Evolutionary conservation across 2,888 invertebrate species (phyloP).

Genomic region (Apamea epomidion): DNA sequence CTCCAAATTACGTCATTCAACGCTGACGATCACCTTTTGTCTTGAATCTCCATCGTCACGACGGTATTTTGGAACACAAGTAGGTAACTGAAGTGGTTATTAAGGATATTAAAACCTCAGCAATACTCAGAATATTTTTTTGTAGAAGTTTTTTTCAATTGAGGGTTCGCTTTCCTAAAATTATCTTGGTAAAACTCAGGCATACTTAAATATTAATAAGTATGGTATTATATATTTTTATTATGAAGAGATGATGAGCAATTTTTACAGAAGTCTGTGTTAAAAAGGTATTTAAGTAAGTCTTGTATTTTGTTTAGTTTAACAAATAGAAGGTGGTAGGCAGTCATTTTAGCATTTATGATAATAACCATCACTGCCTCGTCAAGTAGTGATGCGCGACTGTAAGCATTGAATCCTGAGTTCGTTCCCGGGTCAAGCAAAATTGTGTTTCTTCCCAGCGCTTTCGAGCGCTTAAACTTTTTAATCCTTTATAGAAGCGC

Average conservation of each 20-base stretch:
- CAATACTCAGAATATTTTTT: conserved; percentile 19
- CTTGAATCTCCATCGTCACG: too few species aligned
- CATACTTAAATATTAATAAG: conserved; percentile 15
- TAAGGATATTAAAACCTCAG: not conserved
- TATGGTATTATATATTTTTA: not conserved
- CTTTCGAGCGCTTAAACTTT: not conserved
- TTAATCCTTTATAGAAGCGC: not conserved
- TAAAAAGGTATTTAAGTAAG: not conserved
- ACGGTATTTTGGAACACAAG: not conserved
- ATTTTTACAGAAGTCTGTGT: not conserved
- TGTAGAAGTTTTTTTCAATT: conserved; percentile 7
- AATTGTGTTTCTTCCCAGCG: not conserved
- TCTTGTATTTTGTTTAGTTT: not conserved
- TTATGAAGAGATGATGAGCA: not conserved
- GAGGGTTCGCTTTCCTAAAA: not conserved
- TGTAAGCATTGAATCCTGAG: not conserved
- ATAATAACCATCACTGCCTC: not conserved
- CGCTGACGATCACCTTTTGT: not conserved
- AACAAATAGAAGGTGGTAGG: not conserved
- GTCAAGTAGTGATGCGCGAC: not conserved
- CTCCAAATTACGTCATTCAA: not conserved
- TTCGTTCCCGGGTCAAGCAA: not conserved
- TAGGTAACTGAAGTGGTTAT: conserved; percentile 10
- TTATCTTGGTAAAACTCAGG: not conserved
- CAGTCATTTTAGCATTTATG: not conserved